Base-by-base conservation (phyloP, 2,888 invertebrate genomes). In the Ormyrus rosae region DNA sequence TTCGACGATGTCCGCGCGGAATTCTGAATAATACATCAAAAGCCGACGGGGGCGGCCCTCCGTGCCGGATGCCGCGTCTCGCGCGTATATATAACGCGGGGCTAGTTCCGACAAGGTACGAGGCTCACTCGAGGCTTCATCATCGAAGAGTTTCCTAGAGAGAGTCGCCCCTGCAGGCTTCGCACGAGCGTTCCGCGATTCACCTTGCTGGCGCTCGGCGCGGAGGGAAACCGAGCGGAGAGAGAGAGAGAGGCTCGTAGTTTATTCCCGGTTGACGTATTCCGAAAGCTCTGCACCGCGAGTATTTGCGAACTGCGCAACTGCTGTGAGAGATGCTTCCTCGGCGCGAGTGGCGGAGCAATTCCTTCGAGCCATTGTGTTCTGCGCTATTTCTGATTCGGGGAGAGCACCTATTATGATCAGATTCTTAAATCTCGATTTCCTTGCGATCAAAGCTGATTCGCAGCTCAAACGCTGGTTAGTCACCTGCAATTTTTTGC, bases 1-100 rank as follows among this genome's bases (percentile, higher is more conserved):
- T 83, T 83, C 83, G 80, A 71, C 72, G 79, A 79, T 84, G 83
- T 83, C 84, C 79, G 80, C 81, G 81, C 76, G 75, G 84, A 83
- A 84, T 84, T 81, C 83, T 84, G 87, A 86, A 87, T 88, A 87
- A 88, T 87, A 86, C 85, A 87, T 86, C 86, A 85, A 86, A 86
- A 84, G 85, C 84, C 61, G 34, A 65, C 46, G 55, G 11, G 5
- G 45, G 2, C 9, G 4, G 55, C 1, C 55, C 45, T 34, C 61
- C 34, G 11, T 63, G 46, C 46, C 63, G 19, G 63, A 50, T 34
- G 50, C 13, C 65, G 50, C 48, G 65, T 46, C 5, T 8, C 6
- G 11, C 13, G 11, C 13, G 11, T n/a, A 10, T n/a, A 10, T 58
- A 10, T n/a, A n/a, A 58, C 58, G 58, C 34, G n/a, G 34, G 34